Evolutionary conservation across 2,113 vertebrate genomes (phyloP), one percentile per base, ranked within the genome.

Genomic region (Pseudonaja textilis): DNA sequence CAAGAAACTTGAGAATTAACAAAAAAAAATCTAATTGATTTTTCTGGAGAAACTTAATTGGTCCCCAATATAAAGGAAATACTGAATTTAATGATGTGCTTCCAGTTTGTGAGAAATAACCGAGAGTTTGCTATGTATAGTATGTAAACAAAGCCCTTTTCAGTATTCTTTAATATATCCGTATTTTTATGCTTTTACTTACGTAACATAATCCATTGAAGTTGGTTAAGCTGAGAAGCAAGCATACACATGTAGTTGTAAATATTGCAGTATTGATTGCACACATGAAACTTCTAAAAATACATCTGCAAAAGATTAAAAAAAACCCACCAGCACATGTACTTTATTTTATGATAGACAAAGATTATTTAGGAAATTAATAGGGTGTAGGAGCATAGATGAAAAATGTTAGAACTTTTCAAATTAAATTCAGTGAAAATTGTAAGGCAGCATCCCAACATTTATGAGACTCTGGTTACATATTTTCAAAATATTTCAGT

Each of bases 331-430:
- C 61, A 61, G 59, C 61, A 92, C 2, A 61, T 45, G 57, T 14
- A 74, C 85, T 93, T 91, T 90, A 89, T 91, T 45, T 56, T 85
- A 50, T 91, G 55, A 29, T 0, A 89, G 11, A 93, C 57, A 54
- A 11, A 18, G 64, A 22, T 26, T 87, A 81, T 45, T 29, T 64
- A 85, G 54, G 94, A 94, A 54, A 92, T 29, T 87, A 86, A 93
- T 34, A 14, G 5, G 85, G 52, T 88, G 54, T 50, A 59, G 45
- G 34, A 89, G 89, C 85, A 52, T 4, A 22, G 3, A n/a, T 94
- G 93, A 93, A 92, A 93, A 93, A 18, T 45, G 85, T 54, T 69
- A 55, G 1, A 6, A 88, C 1, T 45, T 47, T 59, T 54, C 29
- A 42, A 87, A 45, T 23, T 89, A 86, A 91, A 89, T 50, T 8